phyloP scores from a whole-genome alignment of 2,888 invertebrate genomes.

The Eupithecia vulgata region DNA sequence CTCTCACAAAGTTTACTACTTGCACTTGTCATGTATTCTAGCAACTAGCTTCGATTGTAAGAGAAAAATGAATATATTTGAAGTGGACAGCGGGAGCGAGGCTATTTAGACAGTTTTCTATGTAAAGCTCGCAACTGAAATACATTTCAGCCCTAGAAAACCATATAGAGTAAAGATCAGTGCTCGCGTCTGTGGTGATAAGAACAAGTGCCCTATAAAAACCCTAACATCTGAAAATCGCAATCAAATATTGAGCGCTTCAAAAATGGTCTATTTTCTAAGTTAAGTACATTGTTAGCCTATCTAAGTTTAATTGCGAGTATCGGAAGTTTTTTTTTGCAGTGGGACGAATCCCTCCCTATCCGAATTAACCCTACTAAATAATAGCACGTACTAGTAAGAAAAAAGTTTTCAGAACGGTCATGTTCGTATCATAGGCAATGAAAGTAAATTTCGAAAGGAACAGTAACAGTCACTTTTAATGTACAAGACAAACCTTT shows the following conservation, averaged over 20 bases:
- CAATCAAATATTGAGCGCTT: not conserved
- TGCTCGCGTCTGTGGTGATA: not conserved
- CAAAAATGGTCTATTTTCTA: not conserved
- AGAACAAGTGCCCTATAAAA: not conserved
- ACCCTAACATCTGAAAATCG: not conserved
- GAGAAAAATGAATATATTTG: no score
- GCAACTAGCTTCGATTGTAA: no score
- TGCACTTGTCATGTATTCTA: no score
- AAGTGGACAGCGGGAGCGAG: not conserved
- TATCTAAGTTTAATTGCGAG: not conserved
- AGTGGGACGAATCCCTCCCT: not conserved
- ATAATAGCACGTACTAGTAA: not conserved
- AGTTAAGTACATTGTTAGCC: not conserved
- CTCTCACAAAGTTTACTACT: no score
- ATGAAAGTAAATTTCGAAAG: not conserved
- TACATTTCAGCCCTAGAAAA: not conserved
- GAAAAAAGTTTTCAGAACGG: not conserved
- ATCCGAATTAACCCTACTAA: not conserved
- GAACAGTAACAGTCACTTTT: not conserved
- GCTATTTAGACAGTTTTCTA: not conserved
- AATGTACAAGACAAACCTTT: not conserved
- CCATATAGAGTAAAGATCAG: not conserved
- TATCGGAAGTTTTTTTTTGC: not conserved
- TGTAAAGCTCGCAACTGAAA: not conserved
- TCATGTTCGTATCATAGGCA: not conserved